Evolutionary conservation across 2,113 vertebrate genomes (phyloP), one percentile per base, ranked within the genome.

Genomic region (Oreocharis arfaki): DNA sequence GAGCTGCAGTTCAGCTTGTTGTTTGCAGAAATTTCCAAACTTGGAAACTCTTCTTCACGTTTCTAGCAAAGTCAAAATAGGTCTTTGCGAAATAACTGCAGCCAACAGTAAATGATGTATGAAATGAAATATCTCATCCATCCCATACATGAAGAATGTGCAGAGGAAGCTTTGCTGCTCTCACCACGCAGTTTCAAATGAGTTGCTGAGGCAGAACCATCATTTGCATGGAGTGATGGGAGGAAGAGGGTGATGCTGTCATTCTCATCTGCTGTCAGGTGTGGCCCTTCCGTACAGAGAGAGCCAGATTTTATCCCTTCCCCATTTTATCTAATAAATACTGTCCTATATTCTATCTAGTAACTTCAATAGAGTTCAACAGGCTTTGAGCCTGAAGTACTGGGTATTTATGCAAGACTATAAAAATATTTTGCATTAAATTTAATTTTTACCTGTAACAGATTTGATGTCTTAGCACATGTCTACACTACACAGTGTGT

Each of bases 31-130:
- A 90, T 86, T 88, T 93, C 90, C 85, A 92, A 94, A 86, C 90
- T 93, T 94, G 80, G 85, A 93, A 93, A 84, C 32, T 52, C 67
- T 87, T 94, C 94, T 84, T 86, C 82, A 88, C 37, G 65, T 94
- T 93, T 93, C 71, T 59, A 86, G 64, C 79, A 86, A 94, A 96
- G 95, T 93, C 95, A 93, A 95, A 95, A 93, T 47, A 96, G 83
- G 92, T 84, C 85, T 94, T 97, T 86, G 79, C 74, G 47, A 96
- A 96, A 95, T 93, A 90, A 88, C 82, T 60, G 76, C 84, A 91
- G 79, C 95, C 91, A 95, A 88, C 80, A 93, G 87, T 68, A 97
- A 96, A 97, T 96, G 95, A 90, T 93, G 88, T 95, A 96, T 97
- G 87, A 95, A 96, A 96, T 96, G 92, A 94, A 93, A 94, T 74